phyloP scores from a whole-genome alignment of 2,113 vertebrate genomes.

The Varanus salvator region DNA sequence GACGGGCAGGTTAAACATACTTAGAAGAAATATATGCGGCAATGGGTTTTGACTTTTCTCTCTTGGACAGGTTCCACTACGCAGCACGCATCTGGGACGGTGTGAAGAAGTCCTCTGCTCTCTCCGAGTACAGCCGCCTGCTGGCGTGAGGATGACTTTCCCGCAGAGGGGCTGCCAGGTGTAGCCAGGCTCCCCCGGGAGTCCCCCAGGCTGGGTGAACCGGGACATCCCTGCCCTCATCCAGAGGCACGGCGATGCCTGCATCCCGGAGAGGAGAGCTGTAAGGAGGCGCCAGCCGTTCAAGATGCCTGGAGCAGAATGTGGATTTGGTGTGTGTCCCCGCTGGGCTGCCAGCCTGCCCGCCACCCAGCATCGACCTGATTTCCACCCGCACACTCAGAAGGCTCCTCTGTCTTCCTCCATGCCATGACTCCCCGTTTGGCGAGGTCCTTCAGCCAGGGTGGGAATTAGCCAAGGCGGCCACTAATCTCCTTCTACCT shows the following conservation, averaged over 20 bases:
- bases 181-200: background rate
- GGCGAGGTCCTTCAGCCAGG: background rate
- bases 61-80: conserved; percentile 87
- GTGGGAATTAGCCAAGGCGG: background rate
- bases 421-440: background rate
- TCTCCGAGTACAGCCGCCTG: conserved; percentile 91
- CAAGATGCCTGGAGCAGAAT: background rate
- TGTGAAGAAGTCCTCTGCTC: conserved; percentile 90
- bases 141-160: conserved; percentile 72
- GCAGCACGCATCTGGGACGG: conserved; percentile 93
- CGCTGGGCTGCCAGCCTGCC: background rate
- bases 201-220: background rate
- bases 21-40: no score
- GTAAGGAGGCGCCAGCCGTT: no score
- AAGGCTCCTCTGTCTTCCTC: background rate
- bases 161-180: background rate
- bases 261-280: background rate
- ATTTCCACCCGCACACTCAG: background rate
- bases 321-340: background rate
- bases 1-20: no score
- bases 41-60: background rate
- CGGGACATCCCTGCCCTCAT: background rate
- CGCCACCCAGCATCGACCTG: background rate
- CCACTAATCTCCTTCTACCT: background rate
- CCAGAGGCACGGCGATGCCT: background rate